phyloP scores from a whole-genome alignment of 2,797 vertebrate species.

The Psittacula echo region DNA sequence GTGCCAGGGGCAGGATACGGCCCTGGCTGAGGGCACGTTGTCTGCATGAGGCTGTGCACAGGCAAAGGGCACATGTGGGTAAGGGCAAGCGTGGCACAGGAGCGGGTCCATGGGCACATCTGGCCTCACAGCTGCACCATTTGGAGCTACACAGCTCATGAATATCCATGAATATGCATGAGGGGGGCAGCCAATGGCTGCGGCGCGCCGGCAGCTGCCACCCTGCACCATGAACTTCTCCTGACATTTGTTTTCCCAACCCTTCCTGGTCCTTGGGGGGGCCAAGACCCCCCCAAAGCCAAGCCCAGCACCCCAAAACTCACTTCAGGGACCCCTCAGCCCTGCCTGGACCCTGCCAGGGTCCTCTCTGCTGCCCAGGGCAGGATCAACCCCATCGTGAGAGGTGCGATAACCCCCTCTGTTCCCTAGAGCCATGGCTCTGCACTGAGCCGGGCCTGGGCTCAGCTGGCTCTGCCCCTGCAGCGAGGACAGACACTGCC shows the following conservation, averaged over 20 bases:
- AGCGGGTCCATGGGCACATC: conserved; percentile 66
- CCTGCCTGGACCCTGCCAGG: neutral
- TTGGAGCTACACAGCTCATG: conserved; percentile 72
- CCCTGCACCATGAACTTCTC: conserved; percentile 74
- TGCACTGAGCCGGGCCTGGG: accelerated
- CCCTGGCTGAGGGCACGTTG: accelerated
- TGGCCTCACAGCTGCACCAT: conserved; percentile 80
- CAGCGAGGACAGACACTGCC: conserved; percentile 16
- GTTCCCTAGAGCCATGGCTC: neutral
- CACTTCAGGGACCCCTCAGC: accelerated
- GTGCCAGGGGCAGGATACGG: neutral
- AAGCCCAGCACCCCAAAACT: accelerated
- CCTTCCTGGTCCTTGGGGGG: neutral
- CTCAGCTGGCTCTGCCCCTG: neutral
- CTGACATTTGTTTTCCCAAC: conserved; percentile 71
- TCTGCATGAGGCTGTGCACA: accelerated
- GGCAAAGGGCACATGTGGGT: neutral
- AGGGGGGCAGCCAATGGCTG: conserved; percentile 69
- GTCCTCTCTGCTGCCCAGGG: neutral
- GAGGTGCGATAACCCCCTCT: neutral
- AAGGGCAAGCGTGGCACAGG: neutral
- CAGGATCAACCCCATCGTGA: accelerated
- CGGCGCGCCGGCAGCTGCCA: conserved; percentile 74
- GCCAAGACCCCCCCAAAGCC: accelerated
- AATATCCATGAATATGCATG: conserved; percentile 78